These are phyloP conservation scores for Archegozetes longisetosus DNA, from an alignment of 1,140 invertebrate species.

Conservation along the genomic window DNA sequence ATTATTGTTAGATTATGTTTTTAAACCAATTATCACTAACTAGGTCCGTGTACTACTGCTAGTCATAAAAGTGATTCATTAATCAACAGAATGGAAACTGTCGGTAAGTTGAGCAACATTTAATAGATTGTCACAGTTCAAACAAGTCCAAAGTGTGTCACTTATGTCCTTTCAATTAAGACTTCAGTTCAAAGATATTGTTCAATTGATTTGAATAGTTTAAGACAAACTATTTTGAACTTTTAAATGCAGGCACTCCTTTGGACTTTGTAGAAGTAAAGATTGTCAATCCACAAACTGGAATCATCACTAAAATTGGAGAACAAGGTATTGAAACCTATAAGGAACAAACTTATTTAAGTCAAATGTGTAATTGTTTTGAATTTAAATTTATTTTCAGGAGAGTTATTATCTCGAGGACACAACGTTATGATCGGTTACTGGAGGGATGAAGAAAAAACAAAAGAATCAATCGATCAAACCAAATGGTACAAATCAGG, in stretches of 20 bases:
- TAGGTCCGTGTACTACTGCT: conserved; percentile 6
- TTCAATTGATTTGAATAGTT: no score
- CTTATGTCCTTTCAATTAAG: no score
- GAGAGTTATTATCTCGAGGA: conserved; percentile 66
- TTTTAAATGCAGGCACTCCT: conserved; percentile 45
- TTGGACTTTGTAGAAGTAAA: conserved; percentile 58
- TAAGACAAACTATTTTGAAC: no score
- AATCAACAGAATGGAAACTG: conserved; percentile 3
- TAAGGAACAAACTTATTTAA: not conserved
- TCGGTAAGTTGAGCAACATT: not conserved
- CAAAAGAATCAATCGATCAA: conserved; percentile 45
- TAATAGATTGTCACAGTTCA: not conserved
- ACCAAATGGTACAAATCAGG: conserved; percentile 82
- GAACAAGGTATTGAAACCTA: conserved; percentile 15
- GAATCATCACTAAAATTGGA: conserved; percentile 13
- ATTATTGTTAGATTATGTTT: not conserved
- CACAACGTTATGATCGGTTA: conserved; percentile 72
- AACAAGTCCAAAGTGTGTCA: no score
- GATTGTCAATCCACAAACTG: conserved; percentile 46
- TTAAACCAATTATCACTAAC: not conserved
- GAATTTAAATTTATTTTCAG: conserved; percentile 29
- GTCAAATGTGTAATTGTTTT: not conserved
- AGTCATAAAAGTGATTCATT: not conserved
- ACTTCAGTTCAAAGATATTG: no score
- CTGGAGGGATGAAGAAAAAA: conserved; percentile 64